These are phyloP conservation scores for Allobates femoralis DNA, from an alignment of 2,797 vertebrate genomes.

Conservation along the genomic window DNA sequence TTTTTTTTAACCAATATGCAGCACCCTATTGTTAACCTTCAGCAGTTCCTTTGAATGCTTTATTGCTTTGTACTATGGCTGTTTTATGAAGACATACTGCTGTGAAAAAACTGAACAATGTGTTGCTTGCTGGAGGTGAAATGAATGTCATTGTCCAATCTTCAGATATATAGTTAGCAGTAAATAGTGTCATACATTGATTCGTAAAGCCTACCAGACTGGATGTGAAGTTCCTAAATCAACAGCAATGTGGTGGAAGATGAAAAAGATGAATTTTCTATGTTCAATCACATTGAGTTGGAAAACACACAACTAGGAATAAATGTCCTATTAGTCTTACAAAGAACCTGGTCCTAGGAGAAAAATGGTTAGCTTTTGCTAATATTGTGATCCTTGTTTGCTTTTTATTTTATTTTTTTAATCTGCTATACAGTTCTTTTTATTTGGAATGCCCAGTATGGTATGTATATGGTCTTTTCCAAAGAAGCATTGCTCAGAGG, in stretches of 20 bases:
- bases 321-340: neutral
- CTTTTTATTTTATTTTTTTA: too few species aligned
- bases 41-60: neutral
- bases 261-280: constrained; percentile 11
- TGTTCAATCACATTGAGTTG: neutral
- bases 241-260: neutral
- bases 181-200: neutral
- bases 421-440: too few species aligned
- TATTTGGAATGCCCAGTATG: too few species aligned
- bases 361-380: too few species aligned
- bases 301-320: neutral
- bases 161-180: constrained; percentile 1
- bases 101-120: neutral
- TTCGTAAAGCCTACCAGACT: neutral
- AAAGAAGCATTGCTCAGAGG: too few species aligned
- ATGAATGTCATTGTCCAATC: constrained; percentile 8
- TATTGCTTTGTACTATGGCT: constrained; percentile 2
- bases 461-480: too few species aligned
- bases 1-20: neutral
- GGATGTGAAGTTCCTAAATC: neutral
- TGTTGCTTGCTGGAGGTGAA: neutral
- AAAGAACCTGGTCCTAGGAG: too few species aligned
- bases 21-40: constrained; percentile 3
- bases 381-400: too few species aligned
- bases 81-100: neutral